Base-by-base conservation (phyloP, 2,113 vertebrate species). In the Polypterus senegalus region DNA sequence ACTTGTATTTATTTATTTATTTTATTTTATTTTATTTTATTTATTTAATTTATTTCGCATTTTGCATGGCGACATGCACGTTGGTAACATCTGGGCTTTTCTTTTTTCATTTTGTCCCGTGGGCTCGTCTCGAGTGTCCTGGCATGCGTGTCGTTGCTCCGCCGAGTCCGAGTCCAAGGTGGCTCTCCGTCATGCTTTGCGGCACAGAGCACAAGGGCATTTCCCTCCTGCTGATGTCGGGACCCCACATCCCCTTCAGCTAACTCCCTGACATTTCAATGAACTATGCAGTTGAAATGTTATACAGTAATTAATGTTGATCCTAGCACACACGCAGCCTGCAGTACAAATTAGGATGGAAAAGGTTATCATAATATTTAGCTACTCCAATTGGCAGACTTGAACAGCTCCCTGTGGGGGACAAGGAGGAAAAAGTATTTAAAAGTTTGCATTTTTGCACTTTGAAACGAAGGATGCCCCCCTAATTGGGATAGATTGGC, bases 291-390 rank as follows among this genome's bases (percentile, higher is more conserved):
- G 78, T 81, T 89, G 85, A 91, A 88, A 89, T 84, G 84, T 82
- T 86, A 86, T 85, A 88, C 79, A 86, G 82, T 90, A 91, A 91
- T 91, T 90, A 89, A 87, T 86, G 83, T 87, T 87, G 89, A 88
- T 88, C 82, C 83, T 81, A 81, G 77, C 82, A 83, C 81, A 81
- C 84, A 81, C 78, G 82, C 83, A 86, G 83, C 75, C 87, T 87
- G 82, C 80, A 81, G 81, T 84, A 87, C 87, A 91, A 91, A 91
- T 91, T 88, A 89, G 83, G 82, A 89, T 84, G 81, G 86, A 91
- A 91, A 91, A 90, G 89, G 88, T 91, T 90, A 91, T 89, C 89
- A 90, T 87, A 91, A 91, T 91, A 91, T 91, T 91, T 89, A 89
- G 80, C 83, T 85, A 81, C 78, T 80, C 81, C 85, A 81, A 85